Conservation (phyloP, 2,113 vertebrate genomes). For the Stegastes partitus region DNA sequence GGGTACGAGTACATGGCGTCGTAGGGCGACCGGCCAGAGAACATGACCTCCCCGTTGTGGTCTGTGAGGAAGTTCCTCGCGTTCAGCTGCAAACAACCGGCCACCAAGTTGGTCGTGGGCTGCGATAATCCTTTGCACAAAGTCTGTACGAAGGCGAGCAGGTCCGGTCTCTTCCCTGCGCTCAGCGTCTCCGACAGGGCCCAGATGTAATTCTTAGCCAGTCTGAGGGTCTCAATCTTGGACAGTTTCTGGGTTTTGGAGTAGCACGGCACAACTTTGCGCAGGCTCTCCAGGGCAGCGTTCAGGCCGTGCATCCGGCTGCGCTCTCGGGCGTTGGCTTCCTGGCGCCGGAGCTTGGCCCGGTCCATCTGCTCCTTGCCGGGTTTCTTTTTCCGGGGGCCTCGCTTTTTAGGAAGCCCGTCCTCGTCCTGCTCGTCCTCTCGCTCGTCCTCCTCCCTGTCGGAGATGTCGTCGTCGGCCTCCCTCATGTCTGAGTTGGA, state of each 20-base stretch:
- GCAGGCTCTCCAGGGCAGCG: conserved; percentile 95
- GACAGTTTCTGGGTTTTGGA: conserved; percentile 99
- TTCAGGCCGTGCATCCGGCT: conserved; percentile 98
- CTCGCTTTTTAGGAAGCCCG: conserved; percentile 89
- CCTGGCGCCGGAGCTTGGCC: conserved; percentile 92
- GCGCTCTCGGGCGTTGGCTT: conserved; percentile 96
- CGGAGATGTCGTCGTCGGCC: conserved; percentile 89
- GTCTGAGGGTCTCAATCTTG: conserved; percentile 97
- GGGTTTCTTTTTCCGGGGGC: conserved; percentile 94
- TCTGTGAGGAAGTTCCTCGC: conserved; percentile 96
- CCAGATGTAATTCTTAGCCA: conserved; percentile 99
- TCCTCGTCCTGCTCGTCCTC: conserved; percentile 92
- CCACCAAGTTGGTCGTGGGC: conserved; percentile 99
- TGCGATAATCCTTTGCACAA: conserved; percentile 99
- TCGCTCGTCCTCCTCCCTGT: conserved; percentile 91
- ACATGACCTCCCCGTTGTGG: conserved; percentile 91
- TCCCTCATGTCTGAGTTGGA: conserved; percentile 88
- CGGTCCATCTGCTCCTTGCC: conserved; percentile 90
- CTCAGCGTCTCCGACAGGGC: conserved; percentile 98
- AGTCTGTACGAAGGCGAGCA: conserved; percentile 97
- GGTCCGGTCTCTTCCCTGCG: conserved; percentile 96
- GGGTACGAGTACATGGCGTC: conserved; percentile 93
- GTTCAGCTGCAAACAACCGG: conserved; percentile 98
- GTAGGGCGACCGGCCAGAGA: conserved; percentile 91
- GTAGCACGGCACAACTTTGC: conserved; percentile 99